Evolutionary conservation across 2,888 invertebrate genomes (phyloP).

Genomic region (Ypsolopha scabrella): DNA sequence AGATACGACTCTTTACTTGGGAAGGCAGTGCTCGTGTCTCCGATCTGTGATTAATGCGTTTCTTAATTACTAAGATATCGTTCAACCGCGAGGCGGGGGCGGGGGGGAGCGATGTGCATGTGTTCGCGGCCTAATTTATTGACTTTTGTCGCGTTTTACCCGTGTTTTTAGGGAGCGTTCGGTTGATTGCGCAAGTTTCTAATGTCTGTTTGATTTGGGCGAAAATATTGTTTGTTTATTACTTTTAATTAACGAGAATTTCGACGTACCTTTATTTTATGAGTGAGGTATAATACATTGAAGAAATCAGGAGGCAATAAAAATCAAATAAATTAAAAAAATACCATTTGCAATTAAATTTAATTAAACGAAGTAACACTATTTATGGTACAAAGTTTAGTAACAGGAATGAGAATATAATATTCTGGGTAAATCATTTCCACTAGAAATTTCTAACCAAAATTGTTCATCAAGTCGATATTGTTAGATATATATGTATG

Average conservation of each 20-base stretch:
- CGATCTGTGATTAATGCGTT: constrained; percentile 63
- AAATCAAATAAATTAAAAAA: too few relatives aligned
- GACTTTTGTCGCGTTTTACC: constrained; percentile 38
- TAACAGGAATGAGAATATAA: too few relatives aligned
- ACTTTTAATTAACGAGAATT: not conserved
- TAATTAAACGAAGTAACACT: too few relatives aligned
- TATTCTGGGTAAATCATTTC: too few relatives aligned
- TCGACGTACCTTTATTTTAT: not conserved
- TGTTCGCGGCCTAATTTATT: constrained; percentile 60
- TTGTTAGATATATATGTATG: too few relatives aligned
- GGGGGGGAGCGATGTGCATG: constrained; percentile 42
- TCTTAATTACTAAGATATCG: constrained; percentile 67
- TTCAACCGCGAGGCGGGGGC: constrained; percentile 24
- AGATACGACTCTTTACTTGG: constrained; percentile 9
- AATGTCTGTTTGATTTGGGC: constrained; percentile 14
- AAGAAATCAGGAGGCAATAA: too few relatives aligned
- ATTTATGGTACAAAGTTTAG: too few relatives aligned
- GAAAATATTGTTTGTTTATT: not conserved
- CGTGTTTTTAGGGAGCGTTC: constrained; percentile 23
- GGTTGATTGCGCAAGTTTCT: constrained; percentile 19
- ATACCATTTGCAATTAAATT: too few relatives aligned
- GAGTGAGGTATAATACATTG: too few relatives aligned
- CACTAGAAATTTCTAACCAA: too few relatives aligned
- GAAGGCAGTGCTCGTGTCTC: constrained; percentile 34
- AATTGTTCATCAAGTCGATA: too few relatives aligned